Evolutionary conservation across 2,888 invertebrate species (phyloP), one percentile per base, ranked within the genome.

Genomic region (Argyresthia albistria): DNA sequence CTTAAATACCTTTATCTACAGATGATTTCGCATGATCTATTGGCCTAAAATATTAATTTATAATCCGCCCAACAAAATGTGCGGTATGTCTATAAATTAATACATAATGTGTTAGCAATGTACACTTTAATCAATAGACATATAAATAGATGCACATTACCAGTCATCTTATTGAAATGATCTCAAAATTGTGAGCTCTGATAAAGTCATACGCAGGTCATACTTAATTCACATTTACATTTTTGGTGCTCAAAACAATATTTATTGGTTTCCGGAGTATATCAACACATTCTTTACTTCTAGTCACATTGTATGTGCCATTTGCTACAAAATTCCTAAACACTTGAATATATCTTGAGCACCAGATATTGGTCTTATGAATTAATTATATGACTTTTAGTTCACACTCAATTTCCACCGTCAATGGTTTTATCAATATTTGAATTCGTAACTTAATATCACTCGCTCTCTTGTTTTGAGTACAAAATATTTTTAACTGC

Each of bases 101-200:
- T 49, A 51, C 36, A 56, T 53, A 46, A 35, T 37, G 14, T 48
- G 10, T 35, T 46, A 50, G 6, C 35, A 35, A 54, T 51, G 47
- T 50, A 52, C 49, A 50, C 35, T 25, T 25, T 48, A 54, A 56
- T 52, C 51, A 56, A 55, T 55, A 56, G 47, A 53, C 25, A 57
- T 57, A 55, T 58, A 52, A 25, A 59, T 56, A 55, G 55, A 58
- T 57, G 55, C 59, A 57, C 52, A 57, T 57, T 58, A 61, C 64
- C 66, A 61, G 76, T 67, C 73, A 69, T 62, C 69, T 72, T 74
- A 47, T 71, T 66, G 70, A 67, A 72, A 68, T 82, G 84, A 84
- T 84, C 84, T 86, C 84, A 84, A 80, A 79, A 79, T 76, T 76
- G 71, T 74, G 72, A 78, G 73, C 73, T 74, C 69, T 63, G 62